These are phyloP conservation scores for Sinelater perroti DNA, from an alignment of 2,888 invertebrate genomes.

Conservation along the genomic window DNA sequence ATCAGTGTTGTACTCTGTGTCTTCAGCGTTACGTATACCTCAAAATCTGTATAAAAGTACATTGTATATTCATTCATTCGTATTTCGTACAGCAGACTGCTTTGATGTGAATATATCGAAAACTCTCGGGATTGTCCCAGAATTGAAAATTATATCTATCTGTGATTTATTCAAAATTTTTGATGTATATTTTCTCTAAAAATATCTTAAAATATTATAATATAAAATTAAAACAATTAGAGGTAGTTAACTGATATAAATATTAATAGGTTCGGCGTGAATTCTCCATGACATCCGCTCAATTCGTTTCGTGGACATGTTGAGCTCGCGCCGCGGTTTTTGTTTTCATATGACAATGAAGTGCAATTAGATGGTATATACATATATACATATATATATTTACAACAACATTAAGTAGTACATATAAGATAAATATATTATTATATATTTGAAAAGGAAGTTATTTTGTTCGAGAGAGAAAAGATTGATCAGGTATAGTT, in stretches of 20 bases:
- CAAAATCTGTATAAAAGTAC: constrained; percentile 58
- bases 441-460: constrained; percentile 64
- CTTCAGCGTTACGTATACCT: constrained; percentile 67
- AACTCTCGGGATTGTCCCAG: constrained; percentile 52
- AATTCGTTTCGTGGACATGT: constrained; percentile 28
- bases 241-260: constrained; percentile 58
- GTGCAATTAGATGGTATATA: constrained; percentile 71
- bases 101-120: constrained; percentile 59
- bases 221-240: constrained; percentile 62
- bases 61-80: constrained; percentile 49
- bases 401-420: constrained; percentile 65
- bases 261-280: constrained; percentile 42
- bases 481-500: constrained; percentile 68
- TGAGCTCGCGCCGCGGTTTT: constrained; percentile 46
- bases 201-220: constrained; percentile 64
- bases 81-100: constrained; percentile 53
- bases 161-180: constrained; percentile 69
- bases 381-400: constrained; percentile 68
- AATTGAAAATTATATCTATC: constrained; percentile 65
- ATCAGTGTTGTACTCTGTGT: constrained; percentile 61
- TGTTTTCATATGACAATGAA: constrained; percentile 65
- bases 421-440: constrained; percentile 63
- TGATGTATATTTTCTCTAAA: constrained; percentile 69
- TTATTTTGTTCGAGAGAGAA: constrained; percentile 73
- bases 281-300: constrained; percentile 30